These are phyloP conservation scores for Pammene aurita DNA, from an alignment of 2,888 invertebrate species.

Conservation along the genomic window DNA sequence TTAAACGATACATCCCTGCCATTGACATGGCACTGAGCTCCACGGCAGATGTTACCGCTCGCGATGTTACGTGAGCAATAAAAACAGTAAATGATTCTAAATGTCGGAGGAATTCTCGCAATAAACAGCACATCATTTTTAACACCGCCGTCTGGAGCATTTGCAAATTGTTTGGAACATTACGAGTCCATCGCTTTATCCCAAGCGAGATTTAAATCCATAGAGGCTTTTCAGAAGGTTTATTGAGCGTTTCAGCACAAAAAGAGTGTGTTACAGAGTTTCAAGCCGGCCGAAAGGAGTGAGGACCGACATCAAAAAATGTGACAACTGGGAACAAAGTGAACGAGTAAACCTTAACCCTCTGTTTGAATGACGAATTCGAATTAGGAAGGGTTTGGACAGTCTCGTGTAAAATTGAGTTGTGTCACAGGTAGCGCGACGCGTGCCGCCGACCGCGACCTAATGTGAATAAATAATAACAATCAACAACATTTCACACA, in stretches of 20 bases:
- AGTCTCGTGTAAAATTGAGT: conserved; percentile 56
- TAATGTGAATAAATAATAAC: conserved; percentile 62
- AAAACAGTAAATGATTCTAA: conserved; percentile 49
- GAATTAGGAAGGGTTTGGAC: conserved; percentile 55
- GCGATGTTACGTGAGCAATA: conserved; percentile 51
- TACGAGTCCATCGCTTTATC: conserved; percentile 34
- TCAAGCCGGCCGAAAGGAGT: conserved; percentile 35
- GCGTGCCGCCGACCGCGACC: conserved; percentile 59
- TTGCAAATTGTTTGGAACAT: conserved; percentile 37
- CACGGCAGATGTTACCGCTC: conserved; percentile 56
- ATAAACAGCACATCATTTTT: conserved; percentile 45
- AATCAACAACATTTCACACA: conserved; percentile 39
- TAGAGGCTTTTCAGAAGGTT: conserved; percentile 35
- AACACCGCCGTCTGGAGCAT: conserved; percentile 38
- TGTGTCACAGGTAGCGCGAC: conserved; percentile 52
- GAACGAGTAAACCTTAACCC: conserved; percentile 53
- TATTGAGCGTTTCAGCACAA: conserved; percentile 38
- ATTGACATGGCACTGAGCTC: conserved; percentile 56
- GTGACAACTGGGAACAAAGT: conserved; percentile 49
- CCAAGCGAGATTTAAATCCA: conserved; percentile 37
- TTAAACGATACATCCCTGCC: conserved; percentile 58
- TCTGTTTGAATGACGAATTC: conserved; percentile 58
- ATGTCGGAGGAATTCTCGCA: conserved; percentile 45
- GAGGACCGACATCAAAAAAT: conserved; percentile 43
- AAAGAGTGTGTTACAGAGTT: conserved; percentile 25